phyloP scores from a whole-genome alignment of 2,888 invertebrate species.

The Dolichopus griseipennis region DNA sequence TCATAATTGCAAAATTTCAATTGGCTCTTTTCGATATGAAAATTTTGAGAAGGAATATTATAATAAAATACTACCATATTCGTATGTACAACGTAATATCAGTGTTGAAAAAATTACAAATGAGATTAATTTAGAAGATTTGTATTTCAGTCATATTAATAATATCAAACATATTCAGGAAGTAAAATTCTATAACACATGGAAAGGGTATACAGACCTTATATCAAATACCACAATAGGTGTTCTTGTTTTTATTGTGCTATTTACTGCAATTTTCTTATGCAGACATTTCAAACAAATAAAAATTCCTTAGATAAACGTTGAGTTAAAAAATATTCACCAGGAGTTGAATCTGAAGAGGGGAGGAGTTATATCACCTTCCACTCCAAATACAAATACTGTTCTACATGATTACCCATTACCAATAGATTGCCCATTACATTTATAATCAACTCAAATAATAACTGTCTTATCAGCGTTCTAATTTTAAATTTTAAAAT shows the following conservation, averaged over 20 bases:
- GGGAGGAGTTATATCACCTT: slow-evolving; percentile 14
- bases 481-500: too few relatives aligned
- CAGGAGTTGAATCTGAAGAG: slow-evolving; percentile 13
- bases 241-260: too few relatives aligned
- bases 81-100: slow-evolving; percentile 2
- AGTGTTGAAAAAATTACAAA: slow-evolving; percentile 9
- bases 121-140: not conserved
- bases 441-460: too few relatives aligned
- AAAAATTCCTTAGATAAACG: not conserved
- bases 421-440: not conserved
- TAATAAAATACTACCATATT: not conserved
- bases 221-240: slow-evolving; percentile 11
- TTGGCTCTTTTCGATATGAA: slow-evolving; percentile 8
- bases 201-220: slow-evolving; percentile 8
- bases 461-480: too few relatives aligned
- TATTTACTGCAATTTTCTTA: not conserved
- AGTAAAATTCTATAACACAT: slow-evolving; percentile 1
- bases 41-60: too few relatives aligned
- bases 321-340: slow-evolving; percentile 8
- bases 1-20: slow-evolving; percentile 12
- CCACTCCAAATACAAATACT: slow-evolving; percentile 5
- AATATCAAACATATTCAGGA: slow-evolving; percentile 9
- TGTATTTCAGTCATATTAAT: slow-evolving; percentile 10
- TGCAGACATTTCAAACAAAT: not conserved
- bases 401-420: not conserved